These are phyloP conservation scores for Distichodus sexfasciatus DNA, from an alignment of 2,797 vertebrate genomes.

Conservation along the genomic window DNA sequence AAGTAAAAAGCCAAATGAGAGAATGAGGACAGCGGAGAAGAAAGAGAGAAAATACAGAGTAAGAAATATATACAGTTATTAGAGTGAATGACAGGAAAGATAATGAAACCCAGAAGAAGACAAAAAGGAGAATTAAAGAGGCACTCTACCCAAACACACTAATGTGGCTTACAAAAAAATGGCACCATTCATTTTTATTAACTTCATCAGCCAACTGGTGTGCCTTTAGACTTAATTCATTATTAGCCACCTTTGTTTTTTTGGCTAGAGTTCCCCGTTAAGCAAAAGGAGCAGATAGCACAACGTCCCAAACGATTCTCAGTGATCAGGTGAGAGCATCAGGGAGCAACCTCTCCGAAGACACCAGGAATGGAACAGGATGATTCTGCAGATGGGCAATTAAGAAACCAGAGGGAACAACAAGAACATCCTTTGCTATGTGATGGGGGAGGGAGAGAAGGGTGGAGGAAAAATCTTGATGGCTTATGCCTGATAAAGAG, in stretches of 20 bases:
- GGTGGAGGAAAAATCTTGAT: slow-evolving; percentile 79
- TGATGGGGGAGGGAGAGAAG: slow-evolving; percentile 74
- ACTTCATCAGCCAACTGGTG: too few species aligned
- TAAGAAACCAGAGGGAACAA: slow-evolving; percentile 73
- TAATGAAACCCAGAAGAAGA: slow-evolving; percentile 54
- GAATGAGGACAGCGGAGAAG: slow-evolving; percentile 32
- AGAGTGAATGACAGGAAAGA: background rate
- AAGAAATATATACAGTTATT: background rate
- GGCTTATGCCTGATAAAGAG: slow-evolving; percentile 81
- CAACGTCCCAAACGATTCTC: slow-evolving; percentile 65
- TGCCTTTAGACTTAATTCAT: too few species aligned
- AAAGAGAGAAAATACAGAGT: background rate
- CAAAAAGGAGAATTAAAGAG: too few species aligned
- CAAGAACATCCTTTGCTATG: slow-evolving; percentile 81
- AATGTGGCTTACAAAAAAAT: too few species aligned
- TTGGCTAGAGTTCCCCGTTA: too few species aligned
- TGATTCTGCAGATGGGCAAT: slow-evolving; percentile 61
- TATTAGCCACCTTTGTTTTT: too few species aligned
- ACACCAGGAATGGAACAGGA: slow-evolving; percentile 73
- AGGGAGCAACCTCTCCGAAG: slow-evolving; percentile 55
- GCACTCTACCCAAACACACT: too few species aligned
- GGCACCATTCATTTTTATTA: too few species aligned
- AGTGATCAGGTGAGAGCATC: slow-evolving; percentile 57
- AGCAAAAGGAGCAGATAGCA: slow-evolving; percentile 19
- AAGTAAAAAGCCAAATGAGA: background rate